These are phyloP conservation scores for Hipposideros larvatus DNA, from an alignment of 2,797 vertebrate genomes.

Conservation along the genomic window DNA sequence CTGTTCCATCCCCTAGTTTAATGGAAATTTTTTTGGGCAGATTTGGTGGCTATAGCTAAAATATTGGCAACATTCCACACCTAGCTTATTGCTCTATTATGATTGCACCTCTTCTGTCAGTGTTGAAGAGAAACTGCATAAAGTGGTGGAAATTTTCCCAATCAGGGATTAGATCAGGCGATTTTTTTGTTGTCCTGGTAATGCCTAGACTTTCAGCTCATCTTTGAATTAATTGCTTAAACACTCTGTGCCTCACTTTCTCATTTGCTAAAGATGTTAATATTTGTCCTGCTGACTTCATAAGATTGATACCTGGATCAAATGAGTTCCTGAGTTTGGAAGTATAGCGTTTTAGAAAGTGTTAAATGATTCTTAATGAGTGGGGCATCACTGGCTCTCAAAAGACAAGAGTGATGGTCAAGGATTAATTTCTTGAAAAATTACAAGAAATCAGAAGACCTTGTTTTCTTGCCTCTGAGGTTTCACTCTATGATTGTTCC, in stretches of 20 bases:
- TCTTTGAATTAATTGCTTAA: not conserved
- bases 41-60: not conserved
- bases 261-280: slow-evolving; percentile 58
- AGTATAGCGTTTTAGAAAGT: slow-evolving; percentile 6
- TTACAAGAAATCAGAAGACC: not conserved
- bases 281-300: slow-evolving; percentile 26
- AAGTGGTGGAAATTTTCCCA: not conserved
- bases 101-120: not conserved
- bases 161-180: not conserved
- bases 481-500: not conserved
- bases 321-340: slow-evolving; percentile 23
- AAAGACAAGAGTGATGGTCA: not conserved
- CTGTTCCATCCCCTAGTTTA: not conserved
- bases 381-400: not conserved
- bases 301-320: not conserved
- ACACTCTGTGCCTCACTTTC: not conserved
- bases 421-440: slow-evolving; percentile 26
- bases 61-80: not conserved
- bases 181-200: not conserved
- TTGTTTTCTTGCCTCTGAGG: not conserved
- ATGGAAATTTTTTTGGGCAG: not conserved
- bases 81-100: not conserved
- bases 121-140: not conserved
- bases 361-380: slow-evolving; percentile 36
- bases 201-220: not conserved